Evolutionary conservation across 1,140 invertebrate species (phyloP), one percentile per base, ranked within the genome.

Genomic region (Drosophila ohnishii): DNA sequence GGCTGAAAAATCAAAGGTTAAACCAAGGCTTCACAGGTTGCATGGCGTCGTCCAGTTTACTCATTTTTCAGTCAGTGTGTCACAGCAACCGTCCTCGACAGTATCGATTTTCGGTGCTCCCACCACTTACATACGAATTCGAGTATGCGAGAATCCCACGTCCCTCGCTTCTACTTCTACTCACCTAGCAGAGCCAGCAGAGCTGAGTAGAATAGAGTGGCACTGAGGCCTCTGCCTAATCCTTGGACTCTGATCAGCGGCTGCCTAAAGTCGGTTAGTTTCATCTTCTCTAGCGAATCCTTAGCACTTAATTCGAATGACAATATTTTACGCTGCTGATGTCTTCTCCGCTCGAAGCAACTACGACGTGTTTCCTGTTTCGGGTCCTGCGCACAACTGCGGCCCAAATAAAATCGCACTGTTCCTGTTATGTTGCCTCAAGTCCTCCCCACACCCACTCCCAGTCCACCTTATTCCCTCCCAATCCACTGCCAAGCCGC

Each of bases 321-420:
- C 42, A 61, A 58, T 78, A 64, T 74, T 65, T 63, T 56, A 71
- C 78, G 58, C 53, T 67, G 53, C 44, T 67, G 32, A 39, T 40
- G 37, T 81, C 16, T 51, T 81, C 10, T 57, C 51, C 44, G 42
- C 48, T 66, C 66, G 44, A 71, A 53, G 56, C 64, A 45, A 73
- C 55, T 66, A 71, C 59, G 66, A 82, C 66, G 75, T 86, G 83
- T 82, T 50, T 72, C 72, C 86, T 65, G 66, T 44, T 83, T 59
- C 47, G 57, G 50, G 59, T 87, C 71, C 66, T 87, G 79, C 79
- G 75, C 83, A 86, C 82, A 86, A 87, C 82, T 86, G 78, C 56
- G 75, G 42, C 65, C 56, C 60, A 58, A 64, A 71, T 57, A 44
- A 44, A 59, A 40, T 37, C 48, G 14, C 22, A 37, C 13, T 55